Base-by-base conservation (phyloP, 2,113 vertebrate species). In the Struthio camelus region DNA sequence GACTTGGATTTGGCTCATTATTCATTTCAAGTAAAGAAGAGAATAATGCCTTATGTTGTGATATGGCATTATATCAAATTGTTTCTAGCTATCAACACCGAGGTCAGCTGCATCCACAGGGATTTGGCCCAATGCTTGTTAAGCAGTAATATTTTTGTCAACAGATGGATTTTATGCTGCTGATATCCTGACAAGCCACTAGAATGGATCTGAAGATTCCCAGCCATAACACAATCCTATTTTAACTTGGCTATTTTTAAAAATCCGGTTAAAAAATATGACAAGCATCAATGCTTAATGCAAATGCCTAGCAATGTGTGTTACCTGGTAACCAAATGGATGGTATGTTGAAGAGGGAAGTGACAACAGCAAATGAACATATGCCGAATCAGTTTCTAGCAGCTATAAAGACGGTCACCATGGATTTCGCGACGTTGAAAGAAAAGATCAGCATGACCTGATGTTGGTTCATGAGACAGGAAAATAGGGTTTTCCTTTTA, bases 291-390 rank as follows among this genome's bases (percentile, higher is more conserved):
- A 84, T 95, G 89, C 89, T 83, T 96, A 94, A 94, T 92, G 90
- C 93, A 96, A 97, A 93, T 90, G 95, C 96, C 82, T 95, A 90
- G 95, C 93, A 84, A 53, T 91, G 38, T 0, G 18, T 93, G 97
- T 97, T 97, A 96, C 95, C 87, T 94, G 94, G 96, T 96, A 97
- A 97, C 96, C 90, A 94, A 96, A 79, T 61, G 82, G 91, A 76
- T 96, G 92, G 85, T 89, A 22, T 93, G 81, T 83, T 93, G 92
- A 82, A 91, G 89, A 94, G 80, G 93, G 87, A 97, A 96, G 78
- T 93, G 95, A 94, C 80, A 96, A 93, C 72, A 95, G 50, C 78
- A 95, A 95, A 67, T 44, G 85, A 96, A 79, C 71, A 85, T 90
- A 93, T 92, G 90, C 84, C 80, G 94, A 66, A 78, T 86, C 88